These are phyloP conservation scores for Actenoides hombroni DNA, from an alignment of 2,113 vertebrate genomes.

Conservation along the genomic window DNA sequence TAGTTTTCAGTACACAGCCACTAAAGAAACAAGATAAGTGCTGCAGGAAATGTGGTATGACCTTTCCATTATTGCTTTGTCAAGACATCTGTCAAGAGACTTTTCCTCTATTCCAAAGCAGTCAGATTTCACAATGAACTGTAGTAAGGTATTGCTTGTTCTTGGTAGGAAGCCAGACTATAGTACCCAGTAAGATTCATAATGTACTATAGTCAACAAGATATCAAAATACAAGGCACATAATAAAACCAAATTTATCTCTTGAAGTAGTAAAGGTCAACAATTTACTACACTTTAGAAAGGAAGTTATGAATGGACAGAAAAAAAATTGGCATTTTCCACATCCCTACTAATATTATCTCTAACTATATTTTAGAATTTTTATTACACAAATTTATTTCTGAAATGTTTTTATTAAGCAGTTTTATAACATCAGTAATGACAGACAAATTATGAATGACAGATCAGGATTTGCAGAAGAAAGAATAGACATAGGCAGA, in stretches of 20 bases:
- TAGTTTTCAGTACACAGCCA: slow-evolving; percentile 30
- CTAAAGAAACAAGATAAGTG: slow-evolving; percentile 56
- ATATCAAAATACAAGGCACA: not conserved
- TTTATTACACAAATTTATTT: not conserved
- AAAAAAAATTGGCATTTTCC: not conserved
- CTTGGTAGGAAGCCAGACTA: not conserved
- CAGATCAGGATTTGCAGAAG: not conserved
- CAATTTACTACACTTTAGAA: not conserved
- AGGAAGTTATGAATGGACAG: not conserved
- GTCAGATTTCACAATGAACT: not conserved
- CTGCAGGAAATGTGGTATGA: slow-evolving; percentile 25
- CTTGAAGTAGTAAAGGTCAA: not conserved
- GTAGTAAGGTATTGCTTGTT: not conserved
- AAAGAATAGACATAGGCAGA: not conserved
- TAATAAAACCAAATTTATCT: not conserved
- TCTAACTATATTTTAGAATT: not conserved
- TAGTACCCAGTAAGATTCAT: not conserved
- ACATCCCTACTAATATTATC: not conserved
- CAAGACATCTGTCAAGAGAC: slow-evolving; percentile 51
- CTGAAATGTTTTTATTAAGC: not conserved
- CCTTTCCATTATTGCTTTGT: slow-evolving; percentile 68
- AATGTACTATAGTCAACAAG: not conserved
- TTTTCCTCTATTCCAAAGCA: slow-evolving; percentile 9
- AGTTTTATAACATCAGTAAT: not conserved
- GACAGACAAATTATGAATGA: not conserved